Evolutionary conservation across 2,888 invertebrate genomes (phyloP), one percentile per base, ranked within the genome.

Genomic region (Cosmia pyralina): DNA sequence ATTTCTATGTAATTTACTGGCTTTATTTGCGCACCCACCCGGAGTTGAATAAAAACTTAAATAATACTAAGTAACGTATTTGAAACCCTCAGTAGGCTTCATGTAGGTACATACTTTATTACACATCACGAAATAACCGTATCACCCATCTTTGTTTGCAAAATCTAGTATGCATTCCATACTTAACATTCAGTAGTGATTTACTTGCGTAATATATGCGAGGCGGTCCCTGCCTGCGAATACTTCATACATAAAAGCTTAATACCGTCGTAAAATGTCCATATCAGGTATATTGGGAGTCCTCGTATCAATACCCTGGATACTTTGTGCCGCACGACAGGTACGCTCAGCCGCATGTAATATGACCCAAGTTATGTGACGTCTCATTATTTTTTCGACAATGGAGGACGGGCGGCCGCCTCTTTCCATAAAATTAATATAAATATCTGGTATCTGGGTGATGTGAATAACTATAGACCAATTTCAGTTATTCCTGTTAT

Each of bases 231-330:
- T 55, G 28, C 66, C 70, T 44, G 72, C 69, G 81, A 75, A 85
- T 87, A 86, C 80, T 84, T 87, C 83, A 83, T 72, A 71, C 78
- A 82, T 88, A 85, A 87, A 85, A 86, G 84, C 83, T 85, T 86
- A 87, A 88, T 87, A 78, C 72, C 83, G 71, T 85, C 87, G 75
- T 88, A 88, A 88, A 88, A 86, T 85, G 77, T 83, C 87, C 87
- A 87, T 88, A 87, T 84, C 84, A 72, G 73, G 74, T 72, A 78
- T 75, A 77, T 77, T 73, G 77, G 77, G 38, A 64, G 64, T n/a
- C 50, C 58, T 55, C 74, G 70, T 72, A 62, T 62, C 82, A 55
- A 75, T 79, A 44, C 73, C 73, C 69, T 48, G 64, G 81, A 77
- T 75, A 84, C 84, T 77, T 75, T 67, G 79, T 71, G 73, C 70